Conservation (phyloP, 2,888 invertebrate species). For the Tetheella fluctuosa region DNA sequence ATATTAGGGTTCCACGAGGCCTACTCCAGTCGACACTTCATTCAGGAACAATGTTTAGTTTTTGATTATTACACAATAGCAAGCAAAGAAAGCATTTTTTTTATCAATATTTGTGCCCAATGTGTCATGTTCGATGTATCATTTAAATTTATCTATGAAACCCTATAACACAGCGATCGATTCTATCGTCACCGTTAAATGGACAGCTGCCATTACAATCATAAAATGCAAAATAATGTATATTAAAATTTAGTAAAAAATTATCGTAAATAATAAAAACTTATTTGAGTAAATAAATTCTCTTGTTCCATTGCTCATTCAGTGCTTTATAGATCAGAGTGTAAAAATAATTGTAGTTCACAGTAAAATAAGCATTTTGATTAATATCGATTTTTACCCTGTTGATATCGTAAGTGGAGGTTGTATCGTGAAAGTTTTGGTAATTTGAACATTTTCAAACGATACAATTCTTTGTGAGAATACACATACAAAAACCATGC, state of each 20-base stretch:
- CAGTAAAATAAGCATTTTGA: slow-evolving; percentile 31
- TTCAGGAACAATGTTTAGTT: slow-evolving; percentile 60
- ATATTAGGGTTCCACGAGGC: slow-evolving; percentile 67
- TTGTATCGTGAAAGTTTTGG: slow-evolving; percentile 25
- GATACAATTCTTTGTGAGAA: slow-evolving; percentile 32
- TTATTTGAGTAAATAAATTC: slow-evolving; percentile 84
- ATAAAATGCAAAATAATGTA: slow-evolving; percentile 82
- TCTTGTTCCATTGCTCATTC: slow-evolving; percentile 83
- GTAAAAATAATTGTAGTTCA: slow-evolving; percentile 69
- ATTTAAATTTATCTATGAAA: slow-evolving; percentile 77
- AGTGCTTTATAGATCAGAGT: slow-evolving; percentile 76
- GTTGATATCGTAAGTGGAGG: slow-evolving; percentile 33
- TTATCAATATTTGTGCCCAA: slow-evolving; percentile 80
- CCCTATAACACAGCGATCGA: slow-evolving; percentile 71
- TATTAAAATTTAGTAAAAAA: slow-evolving; percentile 73
- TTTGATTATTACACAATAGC: slow-evolving; percentile 58
- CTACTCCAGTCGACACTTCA: slow-evolving; percentile 51
- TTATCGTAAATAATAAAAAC: slow-evolving; percentile 77
- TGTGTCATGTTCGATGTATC: slow-evolving; percentile 84
- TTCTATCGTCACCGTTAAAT: slow-evolving; percentile 69
- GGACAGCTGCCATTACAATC: slow-evolving; percentile 82
- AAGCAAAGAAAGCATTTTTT: slow-evolving; percentile 71
- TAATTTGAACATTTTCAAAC: slow-evolving; percentile 27
- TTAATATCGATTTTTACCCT: slow-evolving; percentile 37
- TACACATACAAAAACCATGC: slow-evolving; percentile 53